Evolutionary conservation across 2,113 vertebrate species (phyloP).

Genomic region (Uropsilus gracilis): DNA sequence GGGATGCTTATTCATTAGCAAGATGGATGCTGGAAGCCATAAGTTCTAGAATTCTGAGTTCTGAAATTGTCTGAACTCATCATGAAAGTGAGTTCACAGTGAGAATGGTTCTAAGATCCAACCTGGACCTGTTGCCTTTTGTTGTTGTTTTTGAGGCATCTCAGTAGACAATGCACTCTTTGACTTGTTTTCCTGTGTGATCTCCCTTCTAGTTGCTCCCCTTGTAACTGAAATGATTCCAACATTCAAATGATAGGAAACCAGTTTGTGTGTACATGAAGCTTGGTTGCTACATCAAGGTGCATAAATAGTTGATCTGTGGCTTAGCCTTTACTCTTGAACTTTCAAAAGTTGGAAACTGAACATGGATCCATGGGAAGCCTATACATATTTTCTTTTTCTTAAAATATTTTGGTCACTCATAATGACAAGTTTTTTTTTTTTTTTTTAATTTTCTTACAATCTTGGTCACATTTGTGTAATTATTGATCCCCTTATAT

Average conservation of each 20-base stretch:
- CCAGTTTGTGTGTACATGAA: not conserved
- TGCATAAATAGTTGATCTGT: not conserved
- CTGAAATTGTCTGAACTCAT: too few species aligned
- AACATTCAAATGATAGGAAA: not conserved
- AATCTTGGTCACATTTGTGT: too few species aligned
- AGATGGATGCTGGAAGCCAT: not conserved
- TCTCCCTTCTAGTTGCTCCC: not conserved
- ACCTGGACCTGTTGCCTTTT: not conserved
- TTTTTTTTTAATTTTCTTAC: too few species aligned
- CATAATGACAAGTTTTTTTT: not conserved
- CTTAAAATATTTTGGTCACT: slow-evolving; percentile 9
- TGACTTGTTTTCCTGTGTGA: not conserved
- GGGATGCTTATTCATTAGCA: not conserved
- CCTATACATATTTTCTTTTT: not conserved
- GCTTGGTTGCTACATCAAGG: not conserved
- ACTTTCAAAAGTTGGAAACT: not conserved
- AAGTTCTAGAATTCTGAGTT: not conserved
- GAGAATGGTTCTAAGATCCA: not conserved
- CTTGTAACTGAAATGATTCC: not conserved
- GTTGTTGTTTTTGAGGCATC: not conserved
- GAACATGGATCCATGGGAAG: not conserved
- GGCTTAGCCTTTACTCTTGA: not conserved
- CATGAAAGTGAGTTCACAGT: not conserved
- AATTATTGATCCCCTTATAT: too few species aligned
- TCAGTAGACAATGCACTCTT: not conserved